A percentile compares a stretch with the other conserved stretches of the same genome.
Evolutionary conservation across 1,140 invertebrate species (phyloP).

Genomic region (Micrasema minimum): DNA sequence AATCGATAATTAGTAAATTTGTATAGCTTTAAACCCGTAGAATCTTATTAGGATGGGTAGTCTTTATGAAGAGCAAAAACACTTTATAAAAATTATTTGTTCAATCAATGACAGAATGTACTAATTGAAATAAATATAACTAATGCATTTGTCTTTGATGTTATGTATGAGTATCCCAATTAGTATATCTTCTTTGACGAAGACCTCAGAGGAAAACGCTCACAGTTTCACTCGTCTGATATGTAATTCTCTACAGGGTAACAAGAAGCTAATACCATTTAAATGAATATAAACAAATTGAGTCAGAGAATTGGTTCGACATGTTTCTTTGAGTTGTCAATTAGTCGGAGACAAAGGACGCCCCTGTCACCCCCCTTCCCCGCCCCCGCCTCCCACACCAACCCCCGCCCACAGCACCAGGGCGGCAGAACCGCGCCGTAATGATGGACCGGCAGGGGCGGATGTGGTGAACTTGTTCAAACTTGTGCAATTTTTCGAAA

Average conservation of each 20-base stretch:
- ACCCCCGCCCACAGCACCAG: slow-evolving; percentile 29
- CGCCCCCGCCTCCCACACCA: slow-evolving; percentile 49
- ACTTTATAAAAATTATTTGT: not conserved
- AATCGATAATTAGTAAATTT: not conserved
- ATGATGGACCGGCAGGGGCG: slow-evolving; percentile 46
- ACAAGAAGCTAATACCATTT: slow-evolving; percentile 47
- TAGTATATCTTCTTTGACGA: not conserved
- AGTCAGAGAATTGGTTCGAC: slow-evolving; percentile 53
- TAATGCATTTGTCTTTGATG: not conserved
- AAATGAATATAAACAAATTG: slow-evolving; percentile 55
- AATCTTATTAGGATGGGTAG: not conserved
- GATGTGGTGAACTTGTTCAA: not conserved
- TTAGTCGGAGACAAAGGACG: slow-evolving; percentile 55
- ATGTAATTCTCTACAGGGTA: slow-evolving; percentile 23
- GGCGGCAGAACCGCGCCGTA: slow-evolving; percentile 40
- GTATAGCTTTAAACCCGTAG: not conserved
- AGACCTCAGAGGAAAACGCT: not conserved
- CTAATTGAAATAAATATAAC: not conserved
- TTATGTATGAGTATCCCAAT: not conserved
- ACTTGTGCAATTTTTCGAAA: too few relatives aligned
- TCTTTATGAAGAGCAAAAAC: not conserved
- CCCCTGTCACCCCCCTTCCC: slow-evolving; percentile 53
- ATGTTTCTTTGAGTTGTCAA: slow-evolving; percentile 55
- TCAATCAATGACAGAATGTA: not conserved
- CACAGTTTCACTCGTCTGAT: too few relatives aligned